These are phyloP conservation scores for Procambarus clarkii DNA, from an alignment of 1,140 invertebrate genomes.

Conservation along the genomic window DNA sequence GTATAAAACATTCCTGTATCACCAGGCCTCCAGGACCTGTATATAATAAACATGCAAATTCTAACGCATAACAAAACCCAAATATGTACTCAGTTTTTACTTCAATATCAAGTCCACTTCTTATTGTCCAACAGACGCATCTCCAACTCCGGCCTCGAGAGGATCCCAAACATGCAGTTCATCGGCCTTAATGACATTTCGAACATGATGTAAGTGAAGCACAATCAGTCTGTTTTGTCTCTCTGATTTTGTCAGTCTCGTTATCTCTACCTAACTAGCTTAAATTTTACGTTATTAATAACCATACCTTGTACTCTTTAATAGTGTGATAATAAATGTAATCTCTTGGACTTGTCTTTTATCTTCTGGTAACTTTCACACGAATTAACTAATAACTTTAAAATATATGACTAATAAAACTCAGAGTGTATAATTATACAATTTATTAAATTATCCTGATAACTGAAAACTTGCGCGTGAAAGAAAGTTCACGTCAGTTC, in stretches of 20 bases:
- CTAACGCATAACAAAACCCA: too few species aligned
- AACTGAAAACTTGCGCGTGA: not conserved
- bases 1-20: too few species aligned
- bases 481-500: not conserved
- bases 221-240: too few species aligned
- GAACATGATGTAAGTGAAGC: slow-evolving; percentile 28
- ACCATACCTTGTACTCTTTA: too few species aligned
- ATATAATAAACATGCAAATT: not conserved
- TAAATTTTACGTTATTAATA: too few species aligned
- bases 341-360: too few species aligned
- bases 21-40: not conserved
- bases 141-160: slow-evolving; percentile 36
- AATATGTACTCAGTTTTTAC: not conserved
- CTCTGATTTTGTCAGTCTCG: too few species aligned
- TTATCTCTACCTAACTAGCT: not conserved
- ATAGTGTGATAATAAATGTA: too few species aligned
- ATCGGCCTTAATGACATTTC: not conserved
- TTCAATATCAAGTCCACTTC: not conserved
- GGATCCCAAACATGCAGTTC: slow-evolving; percentile 21
- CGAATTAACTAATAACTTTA: too few species aligned
- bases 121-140: slow-evolving; percentile 17
- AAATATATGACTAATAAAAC: not conserved
- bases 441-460: not conserved
- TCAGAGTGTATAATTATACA: not conserved
- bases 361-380: too few species aligned